Percentiles rank a stretch among this genome's conserved stretches.
These are phyloP conservation scores for Ornithoptera priamus DNA, from an alignment of 2,888 invertebrate genomes.

Conservation along the genomic window DNA sequence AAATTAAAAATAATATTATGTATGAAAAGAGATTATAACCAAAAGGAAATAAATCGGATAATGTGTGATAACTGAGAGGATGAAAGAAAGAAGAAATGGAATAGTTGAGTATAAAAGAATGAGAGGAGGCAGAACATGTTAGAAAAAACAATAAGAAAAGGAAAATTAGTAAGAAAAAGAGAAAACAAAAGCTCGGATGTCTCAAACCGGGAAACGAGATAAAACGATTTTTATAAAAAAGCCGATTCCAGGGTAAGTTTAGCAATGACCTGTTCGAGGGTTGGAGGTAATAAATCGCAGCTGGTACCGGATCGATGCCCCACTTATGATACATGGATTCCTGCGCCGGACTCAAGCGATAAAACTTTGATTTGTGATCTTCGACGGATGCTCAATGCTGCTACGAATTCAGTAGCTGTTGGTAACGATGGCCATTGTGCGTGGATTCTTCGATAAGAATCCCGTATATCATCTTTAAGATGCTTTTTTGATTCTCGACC, in stretches of 20 bases:
- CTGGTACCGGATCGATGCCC: conserved; percentile 57
- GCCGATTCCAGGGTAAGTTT: conserved; percentile 38
- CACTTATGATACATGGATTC: conserved; percentile 67
- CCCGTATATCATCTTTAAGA: neutral
- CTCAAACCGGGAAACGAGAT: no score
- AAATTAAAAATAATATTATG: no score
- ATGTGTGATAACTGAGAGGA: no score
- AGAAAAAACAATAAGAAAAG: no score
- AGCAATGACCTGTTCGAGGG: conserved; percentile 32
- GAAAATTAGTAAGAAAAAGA: no score
- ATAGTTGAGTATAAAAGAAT: no score
- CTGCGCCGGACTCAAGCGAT: conserved; percentile 54
- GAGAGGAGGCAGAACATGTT: no score
- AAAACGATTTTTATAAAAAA: neutral
- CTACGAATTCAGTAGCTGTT: conserved; percentile 28
- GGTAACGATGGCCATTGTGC: conserved; percentile 30
- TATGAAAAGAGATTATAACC: no score
- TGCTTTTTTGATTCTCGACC: no score
- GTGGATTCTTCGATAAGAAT: conserved; percentile 22
- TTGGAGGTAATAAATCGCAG: conserved; percentile 58
- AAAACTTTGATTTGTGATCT: conserved; percentile 60
- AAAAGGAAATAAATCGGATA: no score
- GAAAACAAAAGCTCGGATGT: no score
- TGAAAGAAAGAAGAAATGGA: no score
- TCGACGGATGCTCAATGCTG: conserved; percentile 34